phyloP scores from a whole-genome alignment of 2,888 invertebrate species.

The Lamellibrachia satsuma region DNA sequence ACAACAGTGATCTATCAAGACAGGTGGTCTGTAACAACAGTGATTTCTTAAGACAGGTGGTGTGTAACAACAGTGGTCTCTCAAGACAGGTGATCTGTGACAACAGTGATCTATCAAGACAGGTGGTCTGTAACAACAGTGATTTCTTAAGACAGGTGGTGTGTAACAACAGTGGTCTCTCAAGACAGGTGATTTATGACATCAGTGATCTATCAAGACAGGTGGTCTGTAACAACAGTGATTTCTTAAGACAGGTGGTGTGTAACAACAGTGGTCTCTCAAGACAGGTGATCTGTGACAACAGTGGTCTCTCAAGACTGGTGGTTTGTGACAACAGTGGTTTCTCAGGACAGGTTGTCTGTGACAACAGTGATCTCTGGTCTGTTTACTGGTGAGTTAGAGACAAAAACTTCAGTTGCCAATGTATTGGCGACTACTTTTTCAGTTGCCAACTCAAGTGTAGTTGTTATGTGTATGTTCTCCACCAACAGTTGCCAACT shows the following conservation, averaged over 20 bases:
- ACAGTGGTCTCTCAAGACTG: not conserved
- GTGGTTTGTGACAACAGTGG: not conserved
- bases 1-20: not conserved
- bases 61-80: not conserved
- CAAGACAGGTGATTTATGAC: not conserved
- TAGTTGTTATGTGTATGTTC: too few relatives aligned
- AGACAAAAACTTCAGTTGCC: too few relatives aligned
- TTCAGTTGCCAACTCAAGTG: too few relatives aligned
- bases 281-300: not conserved
- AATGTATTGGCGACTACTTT: too few relatives aligned
- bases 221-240: not conserved
- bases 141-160: not conserved
- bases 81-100: not conserved
- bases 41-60: not conserved
- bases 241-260: not conserved
- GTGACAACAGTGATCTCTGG: not conserved
- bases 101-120: not conserved
- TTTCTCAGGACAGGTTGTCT: not conserved
- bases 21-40: not conserved
- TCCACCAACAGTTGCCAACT: too few relatives aligned
- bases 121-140: not conserved
- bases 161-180: not conserved
- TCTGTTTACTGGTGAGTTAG: not conserved
- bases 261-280: not conserved
- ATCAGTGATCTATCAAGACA: not conserved